Evolutionary conservation across 2,888 invertebrate species (phyloP).

Genomic region (Megamerina dolium): DNA sequence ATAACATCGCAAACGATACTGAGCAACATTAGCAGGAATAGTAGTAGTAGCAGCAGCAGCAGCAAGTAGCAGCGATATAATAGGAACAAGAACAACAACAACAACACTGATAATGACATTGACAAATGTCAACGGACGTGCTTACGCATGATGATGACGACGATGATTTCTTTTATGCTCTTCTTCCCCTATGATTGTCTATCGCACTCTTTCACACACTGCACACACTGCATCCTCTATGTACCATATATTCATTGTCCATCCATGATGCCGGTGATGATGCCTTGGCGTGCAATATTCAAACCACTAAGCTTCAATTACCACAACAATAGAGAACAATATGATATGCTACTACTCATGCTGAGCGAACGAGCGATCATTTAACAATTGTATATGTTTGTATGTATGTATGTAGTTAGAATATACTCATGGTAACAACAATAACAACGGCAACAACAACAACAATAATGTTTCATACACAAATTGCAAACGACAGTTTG

Average conservation of each 20-base stretch:
- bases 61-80: background rate
- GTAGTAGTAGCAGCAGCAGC: background rate
- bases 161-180: constrained; percentile 25
- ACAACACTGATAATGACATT: constrained; percentile 20
- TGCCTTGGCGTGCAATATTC: too few species aligned
- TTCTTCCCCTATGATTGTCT: constrained; percentile 14
- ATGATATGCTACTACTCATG: constrained; percentile 4
- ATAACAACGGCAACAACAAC: too few species aligned
- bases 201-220: too few species aligned
- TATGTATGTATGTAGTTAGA: background rate
- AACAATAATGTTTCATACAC: too few species aligned
- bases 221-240: too few species aligned
- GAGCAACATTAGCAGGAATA: background rate
- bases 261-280: too few species aligned
- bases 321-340: constrained; percentile 5
- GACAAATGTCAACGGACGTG: constrained; percentile 26
- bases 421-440: background rate
- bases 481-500: too few species aligned
- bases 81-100: background rate
- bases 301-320: constrained; percentile 12
- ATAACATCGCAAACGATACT: too few species aligned
- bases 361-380: too few species aligned
- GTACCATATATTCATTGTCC: too few species aligned
- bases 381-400: background rate
- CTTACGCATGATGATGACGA: constrained; percentile 28